Base-by-base conservation (phyloP, 2,888 invertebrate genomes). In the Ctena decussata region DNA sequence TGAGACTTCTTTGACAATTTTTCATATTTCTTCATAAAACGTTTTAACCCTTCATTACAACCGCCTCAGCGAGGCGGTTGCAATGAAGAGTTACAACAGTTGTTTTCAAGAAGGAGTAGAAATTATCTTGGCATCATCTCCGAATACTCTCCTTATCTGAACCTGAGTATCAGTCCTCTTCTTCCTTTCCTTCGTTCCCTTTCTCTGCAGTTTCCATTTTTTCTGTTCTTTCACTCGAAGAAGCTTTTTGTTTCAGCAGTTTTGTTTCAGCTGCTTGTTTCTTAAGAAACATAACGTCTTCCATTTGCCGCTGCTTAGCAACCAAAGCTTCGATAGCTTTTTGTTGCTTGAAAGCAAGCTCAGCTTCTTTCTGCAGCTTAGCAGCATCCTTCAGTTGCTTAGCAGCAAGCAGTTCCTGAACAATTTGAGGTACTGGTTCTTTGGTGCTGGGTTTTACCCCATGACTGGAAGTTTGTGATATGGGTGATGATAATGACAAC, bases 381-480 rank as follows among this genome's bases (percentile, higher is more conserved):
- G 77, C 81, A 79, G 53, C 88, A 72, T 78, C 74, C 30, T 72
- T 41, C 44, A 81, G 84, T 37, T 86, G 82, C 76, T 86, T 88
- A 35, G 88, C 88, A 49, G 84, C 85, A 8, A 88, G 84, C 30
- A 86, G 71, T 75, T 86, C 88, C 46, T 88, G 84, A 30, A 86
- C 88, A 32, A 86, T 88, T 73, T 85, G 84, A 30, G 85, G 88
- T 30, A 88, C 85, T 44, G 87, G 81, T 60, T 88, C 87, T 65
- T 87, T 87, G 49, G 53, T 35, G 32, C 65, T 65, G 35, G 32
- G 65, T 65, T 65, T 65, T 65, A 65, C 65, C 65, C 65, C 65
- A 79, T 57, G 24, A 71, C 21, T 35, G 35, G 65, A 65, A 65
- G 65, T 65, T 65, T 24, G 65, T 65, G 65, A 65, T 70, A 44